phyloP scores from a whole-genome alignment of 64 coral and sea anemone species.

The Anthopleura sola region DNA sequence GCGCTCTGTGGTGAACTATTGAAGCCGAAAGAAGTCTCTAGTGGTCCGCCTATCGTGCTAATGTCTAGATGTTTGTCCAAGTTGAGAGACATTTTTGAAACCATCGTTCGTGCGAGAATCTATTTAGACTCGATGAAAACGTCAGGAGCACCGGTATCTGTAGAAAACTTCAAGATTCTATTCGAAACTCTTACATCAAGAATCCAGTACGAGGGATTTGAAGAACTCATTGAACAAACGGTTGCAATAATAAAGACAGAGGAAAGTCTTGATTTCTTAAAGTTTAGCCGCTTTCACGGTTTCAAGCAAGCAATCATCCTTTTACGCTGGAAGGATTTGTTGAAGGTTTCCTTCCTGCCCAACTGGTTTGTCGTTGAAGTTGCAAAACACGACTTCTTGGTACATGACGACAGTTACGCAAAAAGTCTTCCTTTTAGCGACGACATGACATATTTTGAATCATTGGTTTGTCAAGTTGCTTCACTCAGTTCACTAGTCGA shows the following conservation, averaged over 20 bases:
- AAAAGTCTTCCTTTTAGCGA: background rate
- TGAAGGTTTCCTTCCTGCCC: background rate
- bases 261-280: background rate
- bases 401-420: background rate
- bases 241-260: background rate
- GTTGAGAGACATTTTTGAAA: too few species aligned
- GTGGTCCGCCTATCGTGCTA: too few species aligned
- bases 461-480: background rate
- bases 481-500: background rate
- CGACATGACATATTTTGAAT: background rate
- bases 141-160: too few species aligned
- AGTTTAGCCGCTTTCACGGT: background rate
- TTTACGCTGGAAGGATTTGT: background rate
- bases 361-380: background rate
- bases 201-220: background rate
- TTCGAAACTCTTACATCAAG: background rate
- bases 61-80: too few species aligned
- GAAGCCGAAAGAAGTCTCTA: too few species aligned
- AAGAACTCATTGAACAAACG: background rate
- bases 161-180: background rate
- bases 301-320: background rate
- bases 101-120: too few species aligned
- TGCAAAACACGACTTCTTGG: background rate
- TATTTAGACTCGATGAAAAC: too few species aligned
- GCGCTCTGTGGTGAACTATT: too few species aligned